Conservation (phyloP, 2,113 vertebrate genomes). For the Chinchilla lanigera region DNA sequence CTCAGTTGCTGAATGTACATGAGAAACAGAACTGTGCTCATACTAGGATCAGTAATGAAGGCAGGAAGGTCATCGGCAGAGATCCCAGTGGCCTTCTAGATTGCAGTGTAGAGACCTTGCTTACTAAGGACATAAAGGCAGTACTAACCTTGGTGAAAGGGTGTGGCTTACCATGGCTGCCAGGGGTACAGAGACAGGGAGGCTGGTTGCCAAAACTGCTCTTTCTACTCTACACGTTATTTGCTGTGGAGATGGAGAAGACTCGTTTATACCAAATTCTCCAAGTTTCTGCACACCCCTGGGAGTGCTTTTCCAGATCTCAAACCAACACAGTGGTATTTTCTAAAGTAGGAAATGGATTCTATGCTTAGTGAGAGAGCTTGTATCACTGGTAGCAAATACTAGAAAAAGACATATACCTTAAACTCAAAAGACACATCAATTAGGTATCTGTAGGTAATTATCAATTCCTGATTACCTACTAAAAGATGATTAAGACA, state of each 20-base stretch:
- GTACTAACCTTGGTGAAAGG: neutral
- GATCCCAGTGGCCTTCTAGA: neutral
- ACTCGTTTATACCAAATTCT: neutral
- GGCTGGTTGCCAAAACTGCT: neutral
- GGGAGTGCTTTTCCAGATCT: neutral
- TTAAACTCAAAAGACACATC: neutral
- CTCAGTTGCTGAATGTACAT: neutral
- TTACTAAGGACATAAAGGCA: neutral
- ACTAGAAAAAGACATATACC: neutral
- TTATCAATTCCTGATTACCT: neutral
- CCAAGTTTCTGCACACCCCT: neutral
- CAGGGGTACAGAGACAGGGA: neutral
- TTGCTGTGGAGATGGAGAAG: neutral
- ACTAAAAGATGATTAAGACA: neutral
- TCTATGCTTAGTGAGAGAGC: neutral
- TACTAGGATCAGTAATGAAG: neutral
- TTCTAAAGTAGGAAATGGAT: neutral
- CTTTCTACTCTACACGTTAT: neutral
- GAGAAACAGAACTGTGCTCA: neutral
- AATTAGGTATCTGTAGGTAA: neutral
- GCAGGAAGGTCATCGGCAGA: neutral
- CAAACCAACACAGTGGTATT: neutral
- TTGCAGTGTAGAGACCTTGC: neutral
- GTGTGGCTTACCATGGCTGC: neutral
- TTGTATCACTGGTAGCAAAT: neutral